These are phyloP conservation scores for Spodoptera picta DNA, from an alignment of 2,888 invertebrate species.

Conservation along the genomic window DNA sequence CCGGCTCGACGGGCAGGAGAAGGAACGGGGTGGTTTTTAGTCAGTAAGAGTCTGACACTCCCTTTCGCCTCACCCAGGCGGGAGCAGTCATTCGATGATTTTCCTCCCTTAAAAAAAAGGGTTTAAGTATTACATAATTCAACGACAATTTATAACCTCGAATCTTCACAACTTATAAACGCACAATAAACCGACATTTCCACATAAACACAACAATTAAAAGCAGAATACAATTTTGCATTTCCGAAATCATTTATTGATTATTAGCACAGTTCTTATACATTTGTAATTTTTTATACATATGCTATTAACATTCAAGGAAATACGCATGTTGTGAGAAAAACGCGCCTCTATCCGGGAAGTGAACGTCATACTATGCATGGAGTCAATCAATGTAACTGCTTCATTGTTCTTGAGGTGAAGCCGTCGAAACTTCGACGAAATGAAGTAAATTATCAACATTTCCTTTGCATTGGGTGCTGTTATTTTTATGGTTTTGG, in stretches of 20 bases:
- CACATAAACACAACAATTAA: constrained; percentile 3
- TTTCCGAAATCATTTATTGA: constrained; percentile 50
- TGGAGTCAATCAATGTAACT: constrained; percentile 57
- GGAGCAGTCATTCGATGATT: too few relatives aligned
- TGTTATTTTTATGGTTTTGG: constrained; percentile 34
- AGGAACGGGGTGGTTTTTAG: too few relatives aligned
- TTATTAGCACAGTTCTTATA: constrained; percentile 37
- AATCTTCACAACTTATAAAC: not conserved
- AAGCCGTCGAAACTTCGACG: constrained; percentile 60
- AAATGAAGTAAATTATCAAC: constrained; percentile 57
- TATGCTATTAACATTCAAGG: constrained; percentile 56
- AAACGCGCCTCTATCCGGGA: constrained; percentile 68
- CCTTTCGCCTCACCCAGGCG: too few relatives aligned
- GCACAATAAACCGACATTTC: not conserved
- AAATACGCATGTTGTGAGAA: constrained; percentile 68
- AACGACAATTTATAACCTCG: too few relatives aligned
- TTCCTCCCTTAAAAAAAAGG: too few relatives aligned
- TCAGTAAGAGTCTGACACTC: too few relatives aligned
- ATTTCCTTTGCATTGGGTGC: constrained; percentile 46
- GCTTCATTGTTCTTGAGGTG: constrained; percentile 60
- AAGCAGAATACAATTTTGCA: constrained; percentile 29
- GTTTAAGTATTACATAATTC: too few relatives aligned
- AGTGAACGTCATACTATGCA: constrained; percentile 52
- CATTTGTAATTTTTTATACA: constrained; percentile 50
- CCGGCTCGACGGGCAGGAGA: too few relatives aligned